Conservation (phyloP, 1,140 invertebrate species). For the Bombus superbus region DNA sequence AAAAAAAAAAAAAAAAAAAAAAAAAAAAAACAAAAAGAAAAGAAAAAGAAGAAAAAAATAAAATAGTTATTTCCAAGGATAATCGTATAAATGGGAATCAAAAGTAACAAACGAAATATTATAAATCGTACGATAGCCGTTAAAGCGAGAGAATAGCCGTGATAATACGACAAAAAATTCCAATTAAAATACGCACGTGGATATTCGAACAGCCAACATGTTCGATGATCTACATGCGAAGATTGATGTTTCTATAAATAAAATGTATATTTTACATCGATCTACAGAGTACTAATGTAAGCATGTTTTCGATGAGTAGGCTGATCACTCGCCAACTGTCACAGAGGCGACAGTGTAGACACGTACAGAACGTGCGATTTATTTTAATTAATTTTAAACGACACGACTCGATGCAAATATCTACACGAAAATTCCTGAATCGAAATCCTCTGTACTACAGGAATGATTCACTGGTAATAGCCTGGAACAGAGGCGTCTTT, state of each 20-base stretch:
- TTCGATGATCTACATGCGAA: no score
- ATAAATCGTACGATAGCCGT: no score
- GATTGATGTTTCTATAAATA: background rate
- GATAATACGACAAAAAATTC: no score
- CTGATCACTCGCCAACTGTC: slow-evolving; percentile 1
- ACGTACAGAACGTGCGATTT: background rate
- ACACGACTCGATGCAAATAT: background rate
- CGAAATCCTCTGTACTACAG: background rate
- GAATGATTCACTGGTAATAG: slow-evolving; percentile 41
- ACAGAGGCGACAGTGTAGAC: background rate
- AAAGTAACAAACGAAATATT: no score
- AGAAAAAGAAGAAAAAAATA: no score
- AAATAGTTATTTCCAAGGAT: no score
- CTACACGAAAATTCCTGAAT: background rate
- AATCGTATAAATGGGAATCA: no score
- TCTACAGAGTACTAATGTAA: background rate
- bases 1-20: rapidly evolving
- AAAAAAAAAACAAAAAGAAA: no score
- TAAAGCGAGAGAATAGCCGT: no score
- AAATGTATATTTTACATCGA: background rate
- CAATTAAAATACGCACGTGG: background rate
- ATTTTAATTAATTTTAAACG: background rate
- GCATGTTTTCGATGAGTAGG: background rate
- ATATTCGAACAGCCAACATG: background rate
- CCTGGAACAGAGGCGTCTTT: slow-evolving; percentile 43